Evolutionary conservation across 1,140 invertebrate species (phyloP), one percentile per base, ranked within the genome.

Genomic region (Nautilus pompilius): DNA sequence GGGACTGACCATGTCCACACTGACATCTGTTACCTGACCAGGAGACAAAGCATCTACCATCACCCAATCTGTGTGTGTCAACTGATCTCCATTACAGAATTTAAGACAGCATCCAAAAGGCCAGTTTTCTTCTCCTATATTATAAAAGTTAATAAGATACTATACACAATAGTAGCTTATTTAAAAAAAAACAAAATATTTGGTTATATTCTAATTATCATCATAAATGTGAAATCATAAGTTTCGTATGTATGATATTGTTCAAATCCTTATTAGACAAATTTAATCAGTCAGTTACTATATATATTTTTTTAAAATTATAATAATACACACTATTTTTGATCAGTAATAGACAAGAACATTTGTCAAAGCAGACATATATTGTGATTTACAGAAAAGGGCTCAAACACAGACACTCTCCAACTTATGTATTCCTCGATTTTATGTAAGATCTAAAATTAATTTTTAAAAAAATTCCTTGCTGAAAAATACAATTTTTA

Each of bases 51-150:
- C 72, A 41, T 86, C 86, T 48, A 90, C 86, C 62, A 87, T 77
- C 63, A 89, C 83, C 68, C 86, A 79, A 65, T 87, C 85, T 66
- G 83, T 77, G 66, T 85, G 83, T 33, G 85, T 85, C 74, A 92
- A 82, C 66, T 82, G 82, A 65, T 86, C 83, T 1, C 89, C 89
- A 45, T 58, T 82, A 54, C 85, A 87, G 72, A 88, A 90, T 69
- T 88, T 86, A 57, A 93, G 81, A 73, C 85, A 87, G 74, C 91
- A 90, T 15, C 90, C 91, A 3, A 83, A 83, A 0, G 92, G 92
- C 92, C 92, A 94, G 20, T 79, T 67, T 65, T 92, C 90, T 5
- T 85, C 86, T 3, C 84, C 84, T 85, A 62, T 36, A 56, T 66
- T 49, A 62, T 22, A 58, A 54, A 58, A 56, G 5, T 5, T 8